Evolutionary conservation across 2,888 invertebrate species (phyloP).

Genomic region (Volucella bombylans): DNA sequence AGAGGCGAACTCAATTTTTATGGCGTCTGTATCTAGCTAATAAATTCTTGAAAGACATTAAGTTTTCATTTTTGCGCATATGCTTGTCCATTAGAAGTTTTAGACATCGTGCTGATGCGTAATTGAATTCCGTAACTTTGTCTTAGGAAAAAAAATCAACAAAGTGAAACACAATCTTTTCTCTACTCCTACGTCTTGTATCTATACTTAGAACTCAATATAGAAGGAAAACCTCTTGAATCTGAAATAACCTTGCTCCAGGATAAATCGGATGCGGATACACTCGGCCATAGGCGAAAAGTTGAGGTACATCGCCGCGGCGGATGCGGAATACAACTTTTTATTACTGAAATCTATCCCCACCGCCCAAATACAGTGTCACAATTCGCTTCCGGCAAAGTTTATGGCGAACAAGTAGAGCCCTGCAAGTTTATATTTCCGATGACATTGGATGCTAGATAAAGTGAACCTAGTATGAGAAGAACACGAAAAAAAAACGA

Average conservation of each 20-base stretch:
- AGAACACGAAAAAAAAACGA: slow-evolving; percentile 18
- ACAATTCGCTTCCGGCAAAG: slow-evolving; percentile 9
- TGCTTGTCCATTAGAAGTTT: slow-evolving; percentile 29
- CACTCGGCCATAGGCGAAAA: slow-evolving; percentile 44
- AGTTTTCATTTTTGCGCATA: slow-evolving; percentile 10
- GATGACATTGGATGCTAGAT: slow-evolving; percentile 26
- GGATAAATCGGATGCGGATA: not conserved
- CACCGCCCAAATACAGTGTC: slow-evolving; percentile 36
- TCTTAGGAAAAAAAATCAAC: not conserved
- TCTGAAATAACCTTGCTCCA: slow-evolving; percentile 16
- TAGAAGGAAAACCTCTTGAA: not conserved
- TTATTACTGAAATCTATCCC: slow-evolving; percentile 64
- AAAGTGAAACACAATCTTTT: not conserved
- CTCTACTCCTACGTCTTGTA: not conserved
- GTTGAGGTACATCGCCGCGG: slow-evolving; percentile 36
- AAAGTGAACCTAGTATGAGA: slow-evolving; percentile 7
- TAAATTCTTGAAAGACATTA: slow-evolving; percentile 5
- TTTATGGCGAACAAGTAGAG: slow-evolving; percentile 12
- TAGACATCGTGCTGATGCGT: slow-evolving; percentile 20
- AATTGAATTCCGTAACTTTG: slow-evolving; percentile 26
- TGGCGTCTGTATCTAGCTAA: slow-evolving; percentile 32
- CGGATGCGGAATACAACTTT: slow-evolving; percentile 52
- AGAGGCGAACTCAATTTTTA: not conserved
- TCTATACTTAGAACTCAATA: not conserved
- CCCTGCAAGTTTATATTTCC: slow-evolving; percentile 27